phyloP scores from a whole-genome alignment of 2,797 vertebrate genomes.

The Sebastiscus tertius region DNA sequence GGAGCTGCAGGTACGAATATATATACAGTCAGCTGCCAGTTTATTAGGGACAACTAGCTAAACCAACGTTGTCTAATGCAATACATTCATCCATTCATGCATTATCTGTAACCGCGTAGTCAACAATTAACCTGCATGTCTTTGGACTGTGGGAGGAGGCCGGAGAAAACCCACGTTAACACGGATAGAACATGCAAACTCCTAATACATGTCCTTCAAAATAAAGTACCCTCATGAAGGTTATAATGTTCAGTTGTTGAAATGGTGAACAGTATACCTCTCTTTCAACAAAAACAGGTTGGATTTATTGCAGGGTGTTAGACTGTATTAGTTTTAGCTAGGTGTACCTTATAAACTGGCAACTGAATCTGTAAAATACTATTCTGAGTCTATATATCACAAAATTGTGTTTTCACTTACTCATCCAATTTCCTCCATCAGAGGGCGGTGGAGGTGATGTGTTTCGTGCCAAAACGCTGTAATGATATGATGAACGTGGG shows the following conservation, averaged over 20 bases:
- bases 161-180: too few relatives aligned
- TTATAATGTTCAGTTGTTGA: neutral
- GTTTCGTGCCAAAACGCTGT: slow-evolving; percentile 92
- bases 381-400: neutral
- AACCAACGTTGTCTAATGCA: neutral
- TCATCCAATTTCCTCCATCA: slow-evolving; percentile 52
- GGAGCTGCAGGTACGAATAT: slow-evolving; percentile 85
- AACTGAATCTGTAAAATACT: neutral
- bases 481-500: slow-evolving; percentile 95
- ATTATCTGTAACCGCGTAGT: neutral
- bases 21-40: neutral
- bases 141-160: too few relatives aligned
- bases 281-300: neutral
- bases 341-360: neutral
- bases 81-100: neutral
- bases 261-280: neutral
- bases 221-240: neutral
- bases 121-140: too few relatives aligned
- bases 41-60: neutral
- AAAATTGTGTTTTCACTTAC: neutral
- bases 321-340: neutral
- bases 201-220: neutral
- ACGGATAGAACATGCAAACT: neutral
- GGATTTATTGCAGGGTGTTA: neutral
- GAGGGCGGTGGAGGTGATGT: slow-evolving; percentile 92